phyloP scores from a whole-genome alignment of 2,113 vertebrate species.

The Myanophis thanlyinensis region DNA sequence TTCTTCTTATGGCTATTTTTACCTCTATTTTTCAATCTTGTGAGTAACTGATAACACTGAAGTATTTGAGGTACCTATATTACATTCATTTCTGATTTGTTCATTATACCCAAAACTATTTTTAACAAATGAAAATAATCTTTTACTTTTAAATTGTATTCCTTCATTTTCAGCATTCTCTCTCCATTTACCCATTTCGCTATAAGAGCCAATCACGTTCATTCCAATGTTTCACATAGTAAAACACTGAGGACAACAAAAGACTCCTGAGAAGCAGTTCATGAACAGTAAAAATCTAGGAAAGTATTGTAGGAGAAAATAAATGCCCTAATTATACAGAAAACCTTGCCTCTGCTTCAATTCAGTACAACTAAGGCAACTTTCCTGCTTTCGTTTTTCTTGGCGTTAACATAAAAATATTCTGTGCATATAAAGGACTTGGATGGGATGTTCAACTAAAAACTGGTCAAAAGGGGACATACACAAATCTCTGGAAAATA shows the following conservation, averaged over 20 bases:
- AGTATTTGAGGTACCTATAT: too few species aligned
- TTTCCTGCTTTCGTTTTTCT: constrained; percentile 1
- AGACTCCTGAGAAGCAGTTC: background rate
- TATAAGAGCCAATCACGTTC: background rate
- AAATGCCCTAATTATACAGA: background rate
- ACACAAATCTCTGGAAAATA: constrained; percentile 7
- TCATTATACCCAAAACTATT: background rate
- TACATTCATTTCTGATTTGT: background rate
- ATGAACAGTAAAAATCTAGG: background rate
- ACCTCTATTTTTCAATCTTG: background rate
- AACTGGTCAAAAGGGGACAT: constrained; percentile 8
- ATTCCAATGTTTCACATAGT: background rate
- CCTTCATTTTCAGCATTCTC: background rate
- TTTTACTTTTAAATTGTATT: background rate
- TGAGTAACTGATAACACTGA: background rate
- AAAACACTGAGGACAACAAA: background rate
- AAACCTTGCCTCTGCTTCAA: background rate
- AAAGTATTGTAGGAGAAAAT: background rate
- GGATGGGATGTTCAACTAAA: constrained; percentile 1
- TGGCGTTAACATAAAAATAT: background rate
- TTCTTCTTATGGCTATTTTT: background rate
- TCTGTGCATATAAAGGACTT: background rate
- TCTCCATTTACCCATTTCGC: too few species aligned
- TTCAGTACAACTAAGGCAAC: background rate
- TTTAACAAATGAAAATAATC: background rate